Base-by-base conservation (phyloP, 1,140 invertebrate genomes). In the Bombus huntii region DNA sequence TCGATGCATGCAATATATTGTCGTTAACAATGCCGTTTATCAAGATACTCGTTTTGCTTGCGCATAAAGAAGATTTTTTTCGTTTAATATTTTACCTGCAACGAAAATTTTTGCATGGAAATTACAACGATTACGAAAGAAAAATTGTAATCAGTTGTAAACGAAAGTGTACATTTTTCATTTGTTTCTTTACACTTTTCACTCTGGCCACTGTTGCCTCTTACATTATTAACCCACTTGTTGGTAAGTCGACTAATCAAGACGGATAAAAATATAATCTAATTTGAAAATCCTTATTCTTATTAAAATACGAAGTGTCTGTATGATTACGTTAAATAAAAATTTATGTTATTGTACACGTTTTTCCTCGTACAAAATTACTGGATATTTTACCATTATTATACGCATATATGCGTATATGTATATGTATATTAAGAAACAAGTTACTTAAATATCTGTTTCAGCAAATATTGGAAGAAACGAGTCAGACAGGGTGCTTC, bases 381-480 rank as follows among this genome's bases (percentile, higher is more conserved):
- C 9, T 59, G 18, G 25, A 59, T 12, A 59, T 25, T 59, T 28
- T 12, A 25, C 9, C 57, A 0, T 59, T 59, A 59, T 57, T 57
- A 25, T 5, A 5, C 44, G 5, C 15, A 13, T 15, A 47, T 47
- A 47, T 18, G 15, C 5, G 13, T 47, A 5, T 5, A 47, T 18
- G 44, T 18, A 53, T 10, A 59, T 28, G 25, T 62, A 25, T n/a
- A 62, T n/a, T 28, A 4, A 62, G 10, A n/a, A 62, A n/a, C 28
- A 28, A 62, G 28, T 34, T 22, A 22, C 13, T 28, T 34, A 13
- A 3, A 42, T 5, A 34, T 81, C 1, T 9, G 18, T 62, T 81
- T 34, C 25, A 92, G 91, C 84, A 53, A 92, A 92, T 73, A 66
- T 66, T 6, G 82, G 83, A 0, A 90, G 22, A 71, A 91, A 92